Conservation (phyloP, 2,888 invertebrate species). For the Tanytarsus gracilentus region DNA sequence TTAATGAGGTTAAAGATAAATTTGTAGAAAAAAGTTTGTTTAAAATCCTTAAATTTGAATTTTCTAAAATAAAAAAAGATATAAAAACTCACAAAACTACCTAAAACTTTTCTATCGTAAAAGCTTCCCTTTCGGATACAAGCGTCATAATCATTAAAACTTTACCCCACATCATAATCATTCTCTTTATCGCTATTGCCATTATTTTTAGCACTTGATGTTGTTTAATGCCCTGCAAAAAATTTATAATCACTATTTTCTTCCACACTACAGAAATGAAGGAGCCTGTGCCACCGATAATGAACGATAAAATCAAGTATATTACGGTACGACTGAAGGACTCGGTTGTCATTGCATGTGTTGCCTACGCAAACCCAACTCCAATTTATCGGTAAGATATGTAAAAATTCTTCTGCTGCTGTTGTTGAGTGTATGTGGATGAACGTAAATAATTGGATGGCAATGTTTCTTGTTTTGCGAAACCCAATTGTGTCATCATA, state of each 20-base stretch:
- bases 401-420: neutral
- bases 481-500: too few species aligned
- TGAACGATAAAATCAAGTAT: constrained; percentile 48
- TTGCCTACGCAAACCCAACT: constrained; percentile 52
- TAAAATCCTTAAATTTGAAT: too few species aligned
- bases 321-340: constrained; percentile 46
- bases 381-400: constrained; percentile 49
- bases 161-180: too few species aligned
- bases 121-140: too few species aligned
- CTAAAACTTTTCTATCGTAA: too few species aligned
- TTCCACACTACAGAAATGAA: constrained; percentile 44
- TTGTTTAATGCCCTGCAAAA: too few species aligned
- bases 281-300: constrained; percentile 49
- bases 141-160: too few species aligned
- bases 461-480: too few species aligned
- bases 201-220: neutral
- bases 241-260: constrained; percentile 11
- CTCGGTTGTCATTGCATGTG: constrained; percentile 51
- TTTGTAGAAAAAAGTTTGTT: neutral
- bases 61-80: too few species aligned
- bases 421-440: neutral
- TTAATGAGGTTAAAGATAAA: neutral
- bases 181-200: too few species aligned
- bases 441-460: too few species aligned
- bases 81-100: too few species aligned